phyloP scores from a whole-genome alignment of 2,797 vertebrate species.

The Falco biarmicus region DNA sequence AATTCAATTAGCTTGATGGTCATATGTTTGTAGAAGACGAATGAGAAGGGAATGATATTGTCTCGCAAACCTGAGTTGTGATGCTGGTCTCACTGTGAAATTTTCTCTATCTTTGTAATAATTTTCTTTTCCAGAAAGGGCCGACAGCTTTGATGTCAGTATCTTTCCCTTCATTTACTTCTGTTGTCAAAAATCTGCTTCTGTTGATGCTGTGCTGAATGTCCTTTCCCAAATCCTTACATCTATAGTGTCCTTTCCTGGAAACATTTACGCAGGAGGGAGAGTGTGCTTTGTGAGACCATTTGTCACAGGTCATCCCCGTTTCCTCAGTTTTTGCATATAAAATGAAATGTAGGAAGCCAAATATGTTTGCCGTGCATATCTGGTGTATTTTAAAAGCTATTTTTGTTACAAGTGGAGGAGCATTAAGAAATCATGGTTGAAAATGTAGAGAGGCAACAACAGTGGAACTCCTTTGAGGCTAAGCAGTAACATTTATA shows the following conservation, averaged over 20 bases:
- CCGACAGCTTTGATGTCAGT: background rate
- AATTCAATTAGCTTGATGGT: background rate
- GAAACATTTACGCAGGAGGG: background rate
- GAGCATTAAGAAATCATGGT: background rate
- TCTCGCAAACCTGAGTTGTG: background rate
- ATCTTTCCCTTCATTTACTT: background rate
- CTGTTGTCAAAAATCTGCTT: background rate
- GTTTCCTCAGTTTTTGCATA: background rate
- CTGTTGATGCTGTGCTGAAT: background rate
- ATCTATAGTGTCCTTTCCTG: background rate
- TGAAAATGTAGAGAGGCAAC: background rate
- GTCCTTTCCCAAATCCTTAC: background rate
- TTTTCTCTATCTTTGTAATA: background rate
- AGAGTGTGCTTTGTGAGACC: background rate
- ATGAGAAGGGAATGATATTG: background rate
- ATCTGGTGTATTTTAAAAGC: constrained; percentile 3
- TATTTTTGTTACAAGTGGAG: background rate
- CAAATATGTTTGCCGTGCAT: background rate
- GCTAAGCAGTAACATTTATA: background rate
- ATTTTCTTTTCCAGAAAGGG: background rate
- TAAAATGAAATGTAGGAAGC: constrained; percentile 6
- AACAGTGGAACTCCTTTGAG: background rate
- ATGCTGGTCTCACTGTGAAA: background rate
- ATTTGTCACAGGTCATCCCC: background rate
- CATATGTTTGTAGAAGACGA: background rate